Base-by-base conservation (phyloP, 2,797 vertebrate species). In the Lophotriccus pileatus region DNA sequence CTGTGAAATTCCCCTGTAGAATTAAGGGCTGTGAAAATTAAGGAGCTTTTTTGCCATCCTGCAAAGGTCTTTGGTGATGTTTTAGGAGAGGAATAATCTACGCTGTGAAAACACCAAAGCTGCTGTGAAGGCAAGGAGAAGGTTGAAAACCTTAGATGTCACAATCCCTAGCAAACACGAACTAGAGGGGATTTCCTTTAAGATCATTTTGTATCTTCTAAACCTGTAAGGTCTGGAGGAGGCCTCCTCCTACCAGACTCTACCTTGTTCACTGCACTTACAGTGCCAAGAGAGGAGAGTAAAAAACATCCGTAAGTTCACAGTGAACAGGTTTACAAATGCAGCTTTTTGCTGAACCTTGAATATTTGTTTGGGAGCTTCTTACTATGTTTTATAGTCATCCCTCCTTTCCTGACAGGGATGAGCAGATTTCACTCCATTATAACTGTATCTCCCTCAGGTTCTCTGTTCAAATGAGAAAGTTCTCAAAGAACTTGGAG, bases 201-300 rank as follows among this genome's bases (percentile, higher is more conserved):
- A 68, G 69, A 30, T 88, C 78, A 59, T 34, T 85, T 62, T 37
- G 20, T 22, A n/a, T 73, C 39, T 93, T 93, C 92, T 77, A 74
- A 69, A 66, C 27, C 85, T 39, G 7, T 32, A 76, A 73, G 56
- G 43, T 56, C 30, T 1, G 20, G 47, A 82, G 9, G 53, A 84
- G 14, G 34, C 41, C 59, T 81, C 39, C 50, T 79, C 52, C 84
- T 75, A 22, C 37, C 59, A 24, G 59, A 49, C 37, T 23, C 66
- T 53, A n/a, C 39, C 30, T 78, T 84, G 32, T 64, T 62, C 50
- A 24, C 87, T 78, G 52, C 70, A 56, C 73, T 95, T 89, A 74
- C 60, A 92, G 87, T 96, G 68, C 64, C 53, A 56, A 90, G 68
- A 80, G 78, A 93, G 70, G 87, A 82, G 76, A 95, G 64, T 68